Base-by-base conservation (phyloP, 2,888 invertebrate genomes). In the Chouioia cunea region DNA sequence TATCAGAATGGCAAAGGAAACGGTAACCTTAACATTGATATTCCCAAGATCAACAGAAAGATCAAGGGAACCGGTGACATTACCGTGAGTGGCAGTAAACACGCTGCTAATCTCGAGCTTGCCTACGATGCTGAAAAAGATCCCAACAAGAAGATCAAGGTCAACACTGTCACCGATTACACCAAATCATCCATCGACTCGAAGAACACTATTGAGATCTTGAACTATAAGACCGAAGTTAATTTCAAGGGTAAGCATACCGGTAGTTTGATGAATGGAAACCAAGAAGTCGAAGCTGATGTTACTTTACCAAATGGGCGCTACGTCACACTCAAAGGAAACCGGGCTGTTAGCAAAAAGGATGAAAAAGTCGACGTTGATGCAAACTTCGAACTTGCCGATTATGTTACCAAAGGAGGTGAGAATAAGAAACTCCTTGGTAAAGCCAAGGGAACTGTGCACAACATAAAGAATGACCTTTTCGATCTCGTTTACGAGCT, bases 61-160 rank as follows among this genome's bases (percentile, higher is more conserved):
- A 80, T 86, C 66, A 83, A 85, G 69, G 86, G 83, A 2, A 85
- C 80, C 53, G 87, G 90, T 0, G 91, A 90, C 62, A 89, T 94
- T 78, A 86, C 88, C 0, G 83, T 91, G 0, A 88, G 89, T 62
- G 88, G 90, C 0, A 90, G 91, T 0, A 88, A 88, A 1, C 91
- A 89, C 82, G 89, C 90, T 73, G 87, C 90, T 0, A 89, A 90
- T 57, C 78, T 91, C 0, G 92, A 90, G 56, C 63, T 95, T 3
- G 90, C 87, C 76, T 90, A 93, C 43, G 90, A 93, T 81, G 91
- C 89, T 72, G 91, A 91, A 60, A 92, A 91, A 79, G 91, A 93
- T 80, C 91, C 91, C 53, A 89, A 86, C 53, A 91, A 92, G 77
- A 92, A 91, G 77, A 77, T 94, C 3, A 88, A 89, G 70, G 77